phyloP scores from a whole-genome alignment of 2,888 invertebrate genomes.

The Dasysyrphus albostriatus region DNA sequence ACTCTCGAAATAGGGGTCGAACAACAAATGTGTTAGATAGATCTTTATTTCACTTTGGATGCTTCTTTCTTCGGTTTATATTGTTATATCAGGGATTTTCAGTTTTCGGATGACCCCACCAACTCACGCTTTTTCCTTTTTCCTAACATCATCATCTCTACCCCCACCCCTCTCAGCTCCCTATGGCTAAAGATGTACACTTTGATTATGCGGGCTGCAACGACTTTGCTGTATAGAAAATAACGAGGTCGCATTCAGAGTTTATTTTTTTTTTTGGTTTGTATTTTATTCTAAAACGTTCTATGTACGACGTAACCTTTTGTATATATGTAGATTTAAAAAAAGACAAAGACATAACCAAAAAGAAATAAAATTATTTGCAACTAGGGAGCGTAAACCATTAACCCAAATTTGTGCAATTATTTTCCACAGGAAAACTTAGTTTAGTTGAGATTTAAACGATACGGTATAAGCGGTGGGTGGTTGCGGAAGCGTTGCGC shows the following conservation, averaged over 20 bases:
- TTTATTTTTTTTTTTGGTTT: constrained; percentile 7
- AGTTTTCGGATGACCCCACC: constrained; percentile 11
- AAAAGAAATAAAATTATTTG: constrained; percentile 65
- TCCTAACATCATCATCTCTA: constrained; percentile 7
- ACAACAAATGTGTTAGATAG: constrained; percentile 66
- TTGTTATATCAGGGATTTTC: constrained; percentile 46
- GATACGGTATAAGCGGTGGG: not conserved
- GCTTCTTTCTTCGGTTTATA: constrained; percentile 50
- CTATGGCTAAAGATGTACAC: constrained; percentile 35
- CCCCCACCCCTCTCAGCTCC: too few relatives aligned
- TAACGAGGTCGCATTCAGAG: constrained; percentile 30
- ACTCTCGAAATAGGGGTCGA: constrained; percentile 38
- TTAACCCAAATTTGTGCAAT: constrained; percentile 75
- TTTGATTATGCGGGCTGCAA: constrained; percentile 70
- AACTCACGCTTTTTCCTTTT: not conserved
- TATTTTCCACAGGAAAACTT: constrained; percentile 65
- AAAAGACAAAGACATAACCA: constrained; percentile 39
- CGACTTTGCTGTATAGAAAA: constrained; percentile 34
- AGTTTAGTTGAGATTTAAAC: constrained; percentile 24
- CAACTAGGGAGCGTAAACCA: constrained; percentile 67
- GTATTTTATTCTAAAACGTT: constrained; percentile 22
- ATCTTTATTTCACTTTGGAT: constrained; percentile 70
- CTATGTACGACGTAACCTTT: not conserved
- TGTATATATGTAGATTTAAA: not conserved
- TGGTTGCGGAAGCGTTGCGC: too few relatives aligned